phyloP scores from a whole-genome alignment of 1,140 invertebrate genomes.

The Meloidogyne hapla region DNA sequence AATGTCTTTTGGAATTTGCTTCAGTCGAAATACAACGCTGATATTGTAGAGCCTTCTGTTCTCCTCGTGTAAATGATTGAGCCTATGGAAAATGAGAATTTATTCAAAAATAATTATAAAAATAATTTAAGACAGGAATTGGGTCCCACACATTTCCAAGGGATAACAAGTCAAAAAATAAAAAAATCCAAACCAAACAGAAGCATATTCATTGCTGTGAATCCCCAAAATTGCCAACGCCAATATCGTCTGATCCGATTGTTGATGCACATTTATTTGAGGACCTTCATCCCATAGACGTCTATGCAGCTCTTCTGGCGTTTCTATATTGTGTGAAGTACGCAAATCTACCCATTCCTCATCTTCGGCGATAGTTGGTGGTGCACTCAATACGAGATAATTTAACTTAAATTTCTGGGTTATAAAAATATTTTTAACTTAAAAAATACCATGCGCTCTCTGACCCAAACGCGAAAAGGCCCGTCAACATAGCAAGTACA shows the following conservation, averaged over 20 bases:
- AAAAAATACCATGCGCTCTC: constrained; percentile 66
- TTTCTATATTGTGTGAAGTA: constrained; percentile 5
- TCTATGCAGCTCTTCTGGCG: constrained; percentile 26
- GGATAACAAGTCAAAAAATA: too few relatives aligned
- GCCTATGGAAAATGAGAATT: background rate
- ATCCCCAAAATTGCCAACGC: constrained; percentile 83
- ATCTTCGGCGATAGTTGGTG: constrained; percentile 65
- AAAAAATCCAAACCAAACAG: constrained; percentile 77
- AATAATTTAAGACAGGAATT: too few relatives aligned
- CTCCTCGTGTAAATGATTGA: constrained; percentile 22
- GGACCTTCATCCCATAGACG: constrained; percentile 31
- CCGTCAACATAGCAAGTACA: constrained; percentile 81
- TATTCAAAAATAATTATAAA: too few relatives aligned
- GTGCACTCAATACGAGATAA: constrained; percentile 81
- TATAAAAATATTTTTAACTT: background rate
- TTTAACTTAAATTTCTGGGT: constrained; percentile 67
- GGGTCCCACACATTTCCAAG: too few relatives aligned
- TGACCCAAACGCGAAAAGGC: constrained; percentile 78
- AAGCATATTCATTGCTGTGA: constrained; percentile 74
- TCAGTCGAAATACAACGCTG: constrained; percentile 26
- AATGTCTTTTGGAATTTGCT: background rate
- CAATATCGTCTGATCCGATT: constrained; percentile 85
- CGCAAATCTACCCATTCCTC: constrained; percentile 49
- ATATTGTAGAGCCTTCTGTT: background rate
- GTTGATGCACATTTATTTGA: constrained; percentile 77